A percentile compares a stretch with the other conserved stretches of the same genome.
These are phyloP conservation scores for Ptychadena robeensis DNA, from an alignment of 2,797 vertebrate genomes.

Conservation along the genomic window DNA sequence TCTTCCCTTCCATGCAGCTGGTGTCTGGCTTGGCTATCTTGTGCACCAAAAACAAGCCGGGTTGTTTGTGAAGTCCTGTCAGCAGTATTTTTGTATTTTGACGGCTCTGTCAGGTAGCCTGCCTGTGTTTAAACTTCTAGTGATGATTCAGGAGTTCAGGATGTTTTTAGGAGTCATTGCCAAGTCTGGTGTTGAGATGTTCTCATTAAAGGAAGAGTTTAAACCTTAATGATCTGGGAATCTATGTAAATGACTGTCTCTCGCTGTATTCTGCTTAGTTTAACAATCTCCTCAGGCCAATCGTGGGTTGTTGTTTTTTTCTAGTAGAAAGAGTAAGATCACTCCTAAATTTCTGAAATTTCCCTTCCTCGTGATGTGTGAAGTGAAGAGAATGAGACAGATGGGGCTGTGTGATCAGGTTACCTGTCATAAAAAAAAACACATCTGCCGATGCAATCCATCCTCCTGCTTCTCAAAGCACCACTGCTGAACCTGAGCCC, in stretches of 20 bases:
- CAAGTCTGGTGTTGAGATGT: constrained; percentile 50
- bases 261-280: constrained; percentile 51
- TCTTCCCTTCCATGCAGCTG: not conserved
- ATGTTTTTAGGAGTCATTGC: constrained; percentile 55
- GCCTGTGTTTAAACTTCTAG: constrained; percentile 11
- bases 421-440: constrained; percentile 88
- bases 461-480: constrained; percentile 89
- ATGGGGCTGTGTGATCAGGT: constrained; percentile 92
- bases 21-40: not conserved
- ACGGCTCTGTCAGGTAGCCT: constrained; percentile 30
- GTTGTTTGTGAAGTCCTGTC: not conserved
- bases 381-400: constrained; percentile 90
- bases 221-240: constrained; percentile 56
- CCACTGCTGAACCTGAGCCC: constrained; percentile 65
- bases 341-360: constrained; percentile 83
- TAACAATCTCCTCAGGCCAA: constrained; percentile 55
- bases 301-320: constrained; percentile 45
- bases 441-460: constrained; percentile 93
- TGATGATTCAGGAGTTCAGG: constrained; percentile 52
- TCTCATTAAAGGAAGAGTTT: constrained; percentile 60
- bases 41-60: not conserved
- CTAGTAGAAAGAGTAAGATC: constrained; percentile 69
- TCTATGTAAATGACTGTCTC: constrained; percentile 62
- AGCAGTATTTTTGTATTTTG: constrained; percentile 31
- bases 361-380: constrained; percentile 79